Conservation (phyloP, 2,797 vertebrate genomes). For the Onychomys leucogaster region DNA sequence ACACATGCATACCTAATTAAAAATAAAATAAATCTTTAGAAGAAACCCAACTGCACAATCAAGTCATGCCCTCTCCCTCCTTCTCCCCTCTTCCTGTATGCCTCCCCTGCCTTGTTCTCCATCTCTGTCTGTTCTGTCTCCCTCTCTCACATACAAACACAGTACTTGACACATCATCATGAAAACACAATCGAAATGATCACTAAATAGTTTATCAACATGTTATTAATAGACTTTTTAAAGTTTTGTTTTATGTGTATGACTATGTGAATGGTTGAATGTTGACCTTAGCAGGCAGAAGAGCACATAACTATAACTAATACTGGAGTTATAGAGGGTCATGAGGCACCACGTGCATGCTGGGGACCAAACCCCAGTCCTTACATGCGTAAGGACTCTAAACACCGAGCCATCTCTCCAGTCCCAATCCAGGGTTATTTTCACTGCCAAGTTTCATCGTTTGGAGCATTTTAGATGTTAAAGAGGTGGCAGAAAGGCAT, state of each 20-base stretch:
- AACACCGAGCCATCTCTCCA: neutral
- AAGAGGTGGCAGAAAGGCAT: neutral
- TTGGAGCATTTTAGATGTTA: slow-evolving; percentile 41
- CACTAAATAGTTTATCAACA: slow-evolving; percentile 17
- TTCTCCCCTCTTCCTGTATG: too few species aligned
- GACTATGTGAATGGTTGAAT: neutral
- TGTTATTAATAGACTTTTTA: slow-evolving; percentile 6
- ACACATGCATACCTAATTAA: neutral
- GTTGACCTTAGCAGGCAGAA: neutral
- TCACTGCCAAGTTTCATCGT: slow-evolving; percentile 13
- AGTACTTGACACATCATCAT: neutral
- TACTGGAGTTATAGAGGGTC: neutral
- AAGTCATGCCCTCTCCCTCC: too few species aligned
- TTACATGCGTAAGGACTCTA: neutral
- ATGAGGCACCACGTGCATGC: neutral
- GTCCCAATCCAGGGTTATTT: slow-evolving; percentile 12
- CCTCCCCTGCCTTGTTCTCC: too few species aligned
- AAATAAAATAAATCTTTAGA: neutral
- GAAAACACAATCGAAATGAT: slow-evolving; percentile 17
- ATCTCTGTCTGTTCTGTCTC: neutral
- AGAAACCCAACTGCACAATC: neutral
- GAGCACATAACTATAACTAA: neutral
- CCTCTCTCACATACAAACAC: neutral
- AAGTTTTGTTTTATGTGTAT: neutral
- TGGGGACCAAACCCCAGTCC: neutral